Evolutionary conservation across 2,113 vertebrate genomes (phyloP).

Genomic region (Myocastor coypus): DNA sequence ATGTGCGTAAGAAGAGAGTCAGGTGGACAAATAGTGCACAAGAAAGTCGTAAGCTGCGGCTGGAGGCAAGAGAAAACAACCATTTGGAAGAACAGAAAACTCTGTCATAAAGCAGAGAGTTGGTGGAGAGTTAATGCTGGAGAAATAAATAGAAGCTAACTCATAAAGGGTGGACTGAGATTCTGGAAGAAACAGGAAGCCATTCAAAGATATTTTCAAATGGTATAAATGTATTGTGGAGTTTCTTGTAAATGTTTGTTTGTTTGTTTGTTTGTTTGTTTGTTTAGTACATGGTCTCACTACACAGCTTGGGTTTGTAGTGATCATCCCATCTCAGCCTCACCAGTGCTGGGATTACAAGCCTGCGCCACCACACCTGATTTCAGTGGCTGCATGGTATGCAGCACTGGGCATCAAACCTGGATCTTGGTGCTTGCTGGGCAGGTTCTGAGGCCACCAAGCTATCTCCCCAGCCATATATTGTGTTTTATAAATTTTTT

Average conservation of each 20-base stretch:
- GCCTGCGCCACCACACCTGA: no score
- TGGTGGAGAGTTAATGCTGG: background rate
- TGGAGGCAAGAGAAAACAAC: background rate
- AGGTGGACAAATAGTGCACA: background rate
- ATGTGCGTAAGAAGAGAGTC: background rate
- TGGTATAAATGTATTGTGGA: background rate
- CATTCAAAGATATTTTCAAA: background rate
- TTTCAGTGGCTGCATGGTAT: no score
- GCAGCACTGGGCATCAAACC: no score
- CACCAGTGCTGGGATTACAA: no score
- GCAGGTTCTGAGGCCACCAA: no score
- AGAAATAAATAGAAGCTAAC: background rate
- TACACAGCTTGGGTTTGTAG: no score
- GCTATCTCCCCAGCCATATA: background rate
- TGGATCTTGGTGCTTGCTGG: no score
- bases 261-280: no score
- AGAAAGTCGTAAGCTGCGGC: background rate
- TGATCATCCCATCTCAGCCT: no score
- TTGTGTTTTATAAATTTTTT: background rate
- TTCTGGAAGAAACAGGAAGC: background rate
- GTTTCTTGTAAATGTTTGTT: no score
- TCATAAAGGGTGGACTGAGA: background rate
- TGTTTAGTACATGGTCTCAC: no score
- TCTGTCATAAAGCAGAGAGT: background rate
- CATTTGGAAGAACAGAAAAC: constrained; percentile 21